Conservation (phyloP, 2,888 invertebrate species). For the Drosophila maculinotata region DNA sequence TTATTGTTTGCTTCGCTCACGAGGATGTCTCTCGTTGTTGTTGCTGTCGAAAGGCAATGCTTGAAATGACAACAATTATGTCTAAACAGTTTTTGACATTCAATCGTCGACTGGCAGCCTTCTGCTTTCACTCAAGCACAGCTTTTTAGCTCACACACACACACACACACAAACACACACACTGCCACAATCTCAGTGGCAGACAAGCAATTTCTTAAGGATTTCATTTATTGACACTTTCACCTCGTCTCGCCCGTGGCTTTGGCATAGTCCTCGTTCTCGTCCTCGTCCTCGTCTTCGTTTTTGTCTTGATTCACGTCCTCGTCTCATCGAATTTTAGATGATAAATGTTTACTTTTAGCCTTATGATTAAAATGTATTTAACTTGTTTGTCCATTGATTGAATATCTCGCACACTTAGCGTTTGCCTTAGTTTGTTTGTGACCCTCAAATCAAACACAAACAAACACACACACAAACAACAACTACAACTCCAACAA, state of each 20-base stretch:
- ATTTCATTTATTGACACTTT: constrained; percentile 81
- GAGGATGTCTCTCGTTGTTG: background rate
- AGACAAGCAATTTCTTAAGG: constrained; percentile 79
- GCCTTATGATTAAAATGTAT: constrained; percentile 79
- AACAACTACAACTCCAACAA: constrained; percentile 11
- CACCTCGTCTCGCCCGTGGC: constrained; percentile 55
- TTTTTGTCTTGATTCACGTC: constrained; percentile 17
- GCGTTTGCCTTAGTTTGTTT: constrained; percentile 20
- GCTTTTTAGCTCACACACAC: constrained; percentile 36
- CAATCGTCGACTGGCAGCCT: constrained; percentile 58
- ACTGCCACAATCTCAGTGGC: constrained; percentile 33
- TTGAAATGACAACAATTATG: constrained; percentile 71
- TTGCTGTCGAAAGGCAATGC: constrained; percentile 32
- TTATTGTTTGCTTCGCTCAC: constrained; percentile 24
- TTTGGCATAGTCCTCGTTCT: constrained; percentile 25
- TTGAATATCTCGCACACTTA: constrained; percentile 59
- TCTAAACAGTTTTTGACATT: constrained; percentile 75
- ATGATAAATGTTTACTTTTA: constrained; percentile 74
- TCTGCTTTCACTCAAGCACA: constrained; percentile 40
- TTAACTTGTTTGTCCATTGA: constrained; percentile 77
- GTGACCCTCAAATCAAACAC: constrained; percentile 33
- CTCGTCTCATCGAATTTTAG: constrained; percentile 52
- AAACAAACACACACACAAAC: constrained; percentile 22
- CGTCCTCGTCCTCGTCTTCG: constrained; percentile 9
- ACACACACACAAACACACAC: background rate